These are phyloP conservation scores for Atopsyche davidsoni DNA, from an alignment of 1,140 invertebrate species.

Conservation along the genomic window DNA sequence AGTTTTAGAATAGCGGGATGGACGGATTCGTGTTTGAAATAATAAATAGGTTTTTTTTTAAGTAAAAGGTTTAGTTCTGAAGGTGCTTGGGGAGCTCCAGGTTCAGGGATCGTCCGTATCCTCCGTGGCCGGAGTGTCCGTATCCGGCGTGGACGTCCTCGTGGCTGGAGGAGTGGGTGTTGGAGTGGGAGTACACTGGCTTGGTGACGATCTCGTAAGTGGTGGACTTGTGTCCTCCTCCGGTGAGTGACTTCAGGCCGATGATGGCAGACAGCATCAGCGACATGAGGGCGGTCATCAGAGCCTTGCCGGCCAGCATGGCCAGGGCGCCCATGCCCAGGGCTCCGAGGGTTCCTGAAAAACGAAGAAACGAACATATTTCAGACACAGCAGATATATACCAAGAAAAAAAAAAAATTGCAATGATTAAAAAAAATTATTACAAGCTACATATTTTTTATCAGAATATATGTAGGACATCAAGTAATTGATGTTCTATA, in stretches of 20 bases:
- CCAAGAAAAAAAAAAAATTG: too few relatives aligned
- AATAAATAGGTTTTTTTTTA: too few relatives aligned
- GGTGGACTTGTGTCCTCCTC: slow-evolving; percentile 62
- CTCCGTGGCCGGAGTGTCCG: slow-evolving; percentile 56
- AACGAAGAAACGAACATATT: not conserved
- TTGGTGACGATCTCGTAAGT: slow-evolving; percentile 80
- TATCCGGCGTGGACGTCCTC: slow-evolving; percentile 60
- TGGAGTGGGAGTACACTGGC: slow-evolving; percentile 65
- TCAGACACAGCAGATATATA: too few relatives aligned
- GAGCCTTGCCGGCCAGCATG: slow-evolving; percentile 72
- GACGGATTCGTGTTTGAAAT: too few relatives aligned
- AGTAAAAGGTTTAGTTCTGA: slow-evolving; percentile 11
- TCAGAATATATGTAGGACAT: too few relatives aligned
- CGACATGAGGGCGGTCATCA: slow-evolving; percentile 76
- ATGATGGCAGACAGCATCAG: slow-evolving; percentile 70
- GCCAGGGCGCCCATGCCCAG: slow-evolving; percentile 69
- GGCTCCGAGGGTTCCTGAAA: slow-evolving; percentile 62
- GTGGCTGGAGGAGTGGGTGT: slow-evolving; percentile 62
- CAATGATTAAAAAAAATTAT: too few relatives aligned
- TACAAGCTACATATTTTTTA: too few relatives aligned
- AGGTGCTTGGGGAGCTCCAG: slow-evolving; percentile 23
- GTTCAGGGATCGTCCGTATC: slow-evolving; percentile 48
- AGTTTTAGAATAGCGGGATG: too few relatives aligned
- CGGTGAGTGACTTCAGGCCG: slow-evolving; percentile 64
- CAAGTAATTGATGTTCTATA: too few relatives aligned